phyloP scores from a whole-genome alignment of 2,113 vertebrate species.

The Psophia crepitans region DNA sequence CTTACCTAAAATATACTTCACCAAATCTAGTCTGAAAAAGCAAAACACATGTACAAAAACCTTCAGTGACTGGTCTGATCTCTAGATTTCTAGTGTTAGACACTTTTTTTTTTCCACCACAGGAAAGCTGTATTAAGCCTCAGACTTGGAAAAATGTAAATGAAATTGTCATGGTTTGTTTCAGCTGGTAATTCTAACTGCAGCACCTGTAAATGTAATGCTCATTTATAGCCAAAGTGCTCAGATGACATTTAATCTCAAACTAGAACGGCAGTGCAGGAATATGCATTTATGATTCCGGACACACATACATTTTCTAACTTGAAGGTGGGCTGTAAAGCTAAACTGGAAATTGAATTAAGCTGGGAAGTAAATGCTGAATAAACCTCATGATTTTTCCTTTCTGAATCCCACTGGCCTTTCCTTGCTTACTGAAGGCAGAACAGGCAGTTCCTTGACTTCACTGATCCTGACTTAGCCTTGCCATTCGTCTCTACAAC shows the following conservation, averaged over 20 bases:
- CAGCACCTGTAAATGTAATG: constrained; percentile 58
- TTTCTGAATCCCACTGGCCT: not conserved
- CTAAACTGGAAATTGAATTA: constrained; percentile 49
- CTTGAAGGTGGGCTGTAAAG: constrained; percentile 22
- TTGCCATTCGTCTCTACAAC: not conserved
- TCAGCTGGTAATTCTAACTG: constrained; percentile 50
- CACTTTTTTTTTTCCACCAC: not conserved
- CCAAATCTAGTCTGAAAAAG: not conserved
- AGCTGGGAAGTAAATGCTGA: constrained; percentile 22
- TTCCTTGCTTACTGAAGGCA: not conserved
- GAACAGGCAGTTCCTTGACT: not conserved
- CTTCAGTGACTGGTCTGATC: not conserved
- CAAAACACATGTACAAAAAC: not conserved
- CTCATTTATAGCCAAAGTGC: constrained; percentile 31
- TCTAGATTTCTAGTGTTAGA: not conserved
- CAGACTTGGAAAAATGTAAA: constrained; percentile 35
- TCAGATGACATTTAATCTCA: constrained; percentile 53
- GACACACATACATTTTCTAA: constrained; percentile 15
- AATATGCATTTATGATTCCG: not conserved
- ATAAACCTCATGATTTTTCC: constrained; percentile 8
- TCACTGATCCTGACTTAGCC: not conserved
- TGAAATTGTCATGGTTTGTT: constrained; percentile 53
- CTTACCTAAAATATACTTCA: not conserved
- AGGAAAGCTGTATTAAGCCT: constrained; percentile 7
- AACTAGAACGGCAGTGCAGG: not conserved